A percentile compares a stretch with the other conserved stretches of the same genome.
These are phyloP conservation scores for Nibea albiflora DNA, from an alignment of 2,113 vertebrate genomes.

Conservation along the genomic window DNA sequence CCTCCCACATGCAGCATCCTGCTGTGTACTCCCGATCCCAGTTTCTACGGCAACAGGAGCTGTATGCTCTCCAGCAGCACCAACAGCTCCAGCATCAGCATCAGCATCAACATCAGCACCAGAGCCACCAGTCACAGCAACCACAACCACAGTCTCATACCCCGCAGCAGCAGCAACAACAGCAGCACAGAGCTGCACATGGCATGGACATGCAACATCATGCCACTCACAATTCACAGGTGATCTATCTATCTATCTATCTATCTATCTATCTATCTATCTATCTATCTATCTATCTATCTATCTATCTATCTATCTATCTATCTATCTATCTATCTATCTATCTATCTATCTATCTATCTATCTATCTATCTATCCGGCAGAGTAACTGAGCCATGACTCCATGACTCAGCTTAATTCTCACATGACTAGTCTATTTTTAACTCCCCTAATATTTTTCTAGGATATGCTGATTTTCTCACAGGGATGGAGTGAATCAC, in stretches of 20 bases:
- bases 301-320: not conserved
- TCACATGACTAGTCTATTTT: constrained; percentile 48
- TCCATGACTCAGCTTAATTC: constrained; percentile 30
- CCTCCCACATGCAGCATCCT: constrained; percentile 94
- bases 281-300: too few relatives aligned
- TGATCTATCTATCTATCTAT: constrained; percentile 38
- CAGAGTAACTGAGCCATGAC: constrained; percentile 1
- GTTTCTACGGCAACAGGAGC: constrained; percentile 96
- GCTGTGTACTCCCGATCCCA: constrained; percentile 93
- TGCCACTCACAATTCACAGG: constrained; percentile 75
- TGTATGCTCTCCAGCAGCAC: constrained; percentile 93
- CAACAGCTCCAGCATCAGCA: constrained; percentile 87
- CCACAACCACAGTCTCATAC: constrained; percentile 74
- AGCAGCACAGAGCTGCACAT: constrained; percentile 76
- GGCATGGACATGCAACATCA: constrained; percentile 79
- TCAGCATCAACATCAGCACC: constrained; percentile 82
- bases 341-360: not conserved
- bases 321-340: not conserved
- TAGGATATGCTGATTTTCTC: constrained; percentile 44
- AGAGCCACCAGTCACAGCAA: constrained; percentile 85
- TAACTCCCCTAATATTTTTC: constrained; percentile 36
- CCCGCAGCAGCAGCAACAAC: constrained; percentile 82
- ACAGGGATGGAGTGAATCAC: constrained; percentile 4
- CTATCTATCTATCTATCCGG: not conserved
- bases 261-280: too few relatives aligned